These are phyloP conservation scores for Pogonus chalceus DNA, from an alignment of 1,140 invertebrate species.

Conservation along the genomic window DNA sequence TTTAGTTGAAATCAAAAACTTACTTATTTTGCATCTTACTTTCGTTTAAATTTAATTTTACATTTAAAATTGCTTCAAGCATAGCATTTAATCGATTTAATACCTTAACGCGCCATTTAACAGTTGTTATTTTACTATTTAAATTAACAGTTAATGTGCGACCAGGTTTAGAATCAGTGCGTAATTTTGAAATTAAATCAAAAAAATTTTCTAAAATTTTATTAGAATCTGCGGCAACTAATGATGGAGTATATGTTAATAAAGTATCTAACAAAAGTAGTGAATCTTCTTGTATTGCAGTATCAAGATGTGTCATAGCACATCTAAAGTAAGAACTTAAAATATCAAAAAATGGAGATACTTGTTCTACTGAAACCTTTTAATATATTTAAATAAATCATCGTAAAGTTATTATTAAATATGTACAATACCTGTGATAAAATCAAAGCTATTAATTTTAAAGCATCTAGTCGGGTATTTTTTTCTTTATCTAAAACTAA, in stretches of 20 bases:
- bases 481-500: conserved; percentile 63
- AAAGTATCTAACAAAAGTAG: conserved; percentile 64
- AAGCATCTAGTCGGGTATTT: conserved; percentile 52
- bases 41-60: too few relatives aligned
- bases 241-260: conserved; percentile 45
- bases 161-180: conserved; percentile 47
- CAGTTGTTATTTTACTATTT: conserved; percentile 53
- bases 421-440: conserved; percentile 40
- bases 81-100: conserved; percentile 52
- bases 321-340: conserved; percentile 69
- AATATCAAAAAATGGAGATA: conserved; percentile 59
- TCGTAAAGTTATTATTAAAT: conserved; percentile 8
- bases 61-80: conserved; percentile 38
- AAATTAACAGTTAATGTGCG: conserved; percentile 53
- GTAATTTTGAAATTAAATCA: conserved; percentile 64
- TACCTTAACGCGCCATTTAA: conserved; percentile 67
- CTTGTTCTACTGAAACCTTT: conserved; percentile 33
- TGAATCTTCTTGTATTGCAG: conserved; percentile 69
- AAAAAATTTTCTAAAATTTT: conserved; percentile 67
- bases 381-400: conserved; percentile 13
- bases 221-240: conserved; percentile 51
- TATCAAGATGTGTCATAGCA: conserved; percentile 78
- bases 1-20: background rate
- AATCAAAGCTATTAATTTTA: conserved; percentile 56
- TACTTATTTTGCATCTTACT: too few relatives aligned